Evolutionary conservation across 2,797 vertebrate genomes (phyloP), one percentile per base, ranked within the genome.

Genomic region (Myoxocephalus aenaeus): DNA sequence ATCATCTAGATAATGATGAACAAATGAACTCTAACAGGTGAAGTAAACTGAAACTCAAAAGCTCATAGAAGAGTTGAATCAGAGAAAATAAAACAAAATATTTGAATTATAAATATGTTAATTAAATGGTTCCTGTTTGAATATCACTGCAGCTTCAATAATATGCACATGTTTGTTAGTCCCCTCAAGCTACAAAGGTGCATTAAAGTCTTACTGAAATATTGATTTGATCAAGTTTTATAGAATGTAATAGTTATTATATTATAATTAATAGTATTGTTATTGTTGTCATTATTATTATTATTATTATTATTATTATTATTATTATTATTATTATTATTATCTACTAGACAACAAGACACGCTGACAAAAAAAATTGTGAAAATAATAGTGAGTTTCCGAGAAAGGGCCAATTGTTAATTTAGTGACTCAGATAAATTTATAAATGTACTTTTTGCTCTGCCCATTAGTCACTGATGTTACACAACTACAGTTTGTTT

Each of bases 401-500:
- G 27, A 51, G 15, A 38, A 50, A 34, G 13, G 40, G 56, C 4
- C 9, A 34, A 7, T 6, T 34, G n/a, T 10, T 51, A 22, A 11
- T 54, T 20, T 3, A 66, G 42, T 34, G 15, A 3, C 17, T 51
- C 7, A 0, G 17, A 58, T 73, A 29, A 63, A 70, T 76, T 57
- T 65, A 22, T 18, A 71, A 62, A 17, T 10, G 0, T 11, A 18
- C 8, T 57, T 15, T 44, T 42, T 64, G 20, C 57, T 50, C 12
- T 53, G 46, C 50, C 1, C 46, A 36, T 76, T 74, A 74, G 51
- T 75, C 53, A 51, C 51, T 48, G 40, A 62, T 57, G 73, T 83
- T 82, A 53, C 82, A 54, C 79, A 81, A 86, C 51, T 13, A 25
- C 9, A 5, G 34, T 54, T 56, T 71, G 42, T 73, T 74, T 36